Evolutionary conservation across 2,797 vertebrate species (phyloP), one percentile per base, ranked within the genome.

Genomic region (Malurus splendens): DNA sequence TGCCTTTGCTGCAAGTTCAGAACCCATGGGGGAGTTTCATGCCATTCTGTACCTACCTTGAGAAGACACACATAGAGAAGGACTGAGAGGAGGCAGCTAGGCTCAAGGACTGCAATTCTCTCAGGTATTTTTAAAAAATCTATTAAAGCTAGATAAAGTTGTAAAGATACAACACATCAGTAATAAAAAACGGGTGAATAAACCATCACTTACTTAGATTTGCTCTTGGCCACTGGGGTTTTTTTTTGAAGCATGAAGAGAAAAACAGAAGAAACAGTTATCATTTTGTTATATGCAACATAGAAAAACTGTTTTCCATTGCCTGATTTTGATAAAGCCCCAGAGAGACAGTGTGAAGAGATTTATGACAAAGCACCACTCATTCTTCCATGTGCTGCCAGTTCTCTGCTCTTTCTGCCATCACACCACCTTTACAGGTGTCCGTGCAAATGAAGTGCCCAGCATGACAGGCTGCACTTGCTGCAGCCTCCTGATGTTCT

Each of bases 121-220:
- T 56, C 22, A 10, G 8, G 4, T 57, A 22, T 18, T 56, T 44
- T 30, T 8, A 17, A 85, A 59, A 65, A 39, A 8, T 24, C 10
- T 54, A 52, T 5, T 68, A 5, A 48, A 44, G 4, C 15, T 14
- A 36, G 36, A 36, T 36, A 36, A 36, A 36, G 36, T 36, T 55
- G 15, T 42, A 18, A 74, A 86, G 23, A 62, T 14, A 80, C 3
- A 67, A 54, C 7, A 20, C 32, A 41, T 2, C 9, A 60, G 20
- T 30, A 67, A 47, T 47, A 47, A 84, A 75, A 67, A 68, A n/a
- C 12, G 4, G 9, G 18, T 18, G 10, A 89, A 28, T 8, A 85
- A 85, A 85, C 67, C 12, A 28, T 20, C 88, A 98, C 99, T 99
- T 98, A 99, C 99, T 99, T 99, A 68, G 99, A 98, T 93, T 99